phyloP scores from a whole-genome alignment of 2,797 vertebrate genomes.

The Lacerta bilineata region DNA sequence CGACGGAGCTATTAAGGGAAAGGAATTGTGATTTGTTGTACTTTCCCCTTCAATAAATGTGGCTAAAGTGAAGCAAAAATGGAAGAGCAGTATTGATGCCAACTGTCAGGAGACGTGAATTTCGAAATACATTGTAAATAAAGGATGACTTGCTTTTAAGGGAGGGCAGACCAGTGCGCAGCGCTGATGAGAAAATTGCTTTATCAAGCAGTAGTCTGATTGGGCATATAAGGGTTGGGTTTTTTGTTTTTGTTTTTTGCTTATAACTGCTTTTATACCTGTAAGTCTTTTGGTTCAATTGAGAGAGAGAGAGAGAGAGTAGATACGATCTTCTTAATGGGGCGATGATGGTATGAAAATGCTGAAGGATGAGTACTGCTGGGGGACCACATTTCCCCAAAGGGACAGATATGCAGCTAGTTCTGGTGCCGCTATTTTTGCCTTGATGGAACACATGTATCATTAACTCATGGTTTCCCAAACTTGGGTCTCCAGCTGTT shows the following conservation, averaged over 20 bases:
- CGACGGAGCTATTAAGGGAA: neutral
- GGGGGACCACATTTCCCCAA: neutral
- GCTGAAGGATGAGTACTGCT: neutral
- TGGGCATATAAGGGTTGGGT: neutral
- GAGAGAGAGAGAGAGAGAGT: too few relatives aligned
- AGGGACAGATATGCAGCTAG: neutral
- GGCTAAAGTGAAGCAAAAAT: neutral
- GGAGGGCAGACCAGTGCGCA: neutral
- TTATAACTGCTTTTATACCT: neutral
- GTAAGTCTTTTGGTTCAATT: neutral
- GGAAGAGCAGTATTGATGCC: conserved; percentile 2
- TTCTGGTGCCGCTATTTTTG: neutral
- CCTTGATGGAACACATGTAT: neutral
- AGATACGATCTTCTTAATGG: neutral
- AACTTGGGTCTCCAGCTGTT: too few relatives aligned
- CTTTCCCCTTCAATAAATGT: neutral
- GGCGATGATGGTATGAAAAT: neutral
- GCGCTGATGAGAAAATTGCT: neutral
- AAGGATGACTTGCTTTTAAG: conserved; percentile 25
- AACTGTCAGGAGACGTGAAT: neutral
- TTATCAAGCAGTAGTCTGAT: neutral
- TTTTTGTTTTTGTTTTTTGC: neutral
- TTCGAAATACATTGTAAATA: neutral
- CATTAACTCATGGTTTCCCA: too few relatives aligned
- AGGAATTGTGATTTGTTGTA: neutral